These are phyloP conservation scores for Xanthostigma xanthostigma DNA, from an alignment of 2,888 invertebrate species.

Conservation along the genomic window DNA sequence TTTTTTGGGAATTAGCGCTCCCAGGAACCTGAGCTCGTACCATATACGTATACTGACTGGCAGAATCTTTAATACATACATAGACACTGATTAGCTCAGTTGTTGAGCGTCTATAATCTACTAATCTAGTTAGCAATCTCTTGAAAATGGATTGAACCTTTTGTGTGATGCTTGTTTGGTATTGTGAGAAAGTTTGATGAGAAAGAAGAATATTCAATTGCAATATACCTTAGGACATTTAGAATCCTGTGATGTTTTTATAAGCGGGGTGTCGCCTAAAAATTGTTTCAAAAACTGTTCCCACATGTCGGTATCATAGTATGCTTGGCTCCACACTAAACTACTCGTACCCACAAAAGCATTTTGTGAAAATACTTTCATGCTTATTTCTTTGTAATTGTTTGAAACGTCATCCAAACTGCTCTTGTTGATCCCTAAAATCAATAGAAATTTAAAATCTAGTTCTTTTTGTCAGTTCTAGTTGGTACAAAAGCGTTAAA, in stretches of 20 bases:
- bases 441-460: constrained; percentile 9
- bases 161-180: too few relatives aligned
- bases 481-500: neutral
- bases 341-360: constrained; percentile 53
- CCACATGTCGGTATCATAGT: constrained; percentile 77
- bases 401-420: constrained; percentile 43
- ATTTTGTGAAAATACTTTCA: constrained; percentile 50
- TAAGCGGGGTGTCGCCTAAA: constrained; percentile 43
- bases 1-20: too few relatives aligned
- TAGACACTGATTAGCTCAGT: too few relatives aligned
- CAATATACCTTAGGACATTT: constrained; percentile 37
- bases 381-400: constrained; percentile 42
- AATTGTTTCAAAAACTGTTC: constrained; percentile 56
- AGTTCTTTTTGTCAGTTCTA: neutral
- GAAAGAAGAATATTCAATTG: neutral
- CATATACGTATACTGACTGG: too few relatives aligned
- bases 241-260: constrained; percentile 37
- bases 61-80: too few relatives aligned
- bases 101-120: too few relatives aligned
- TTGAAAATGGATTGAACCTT: too few relatives aligned
- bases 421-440: constrained; percentile 36
- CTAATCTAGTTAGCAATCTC: too few relatives aligned
- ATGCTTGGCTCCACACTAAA: constrained; percentile 72
- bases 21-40: too few relatives aligned
- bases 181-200: neutral